Evolutionary conservation across 2,113 vertebrate genomes (phyloP).

Genomic region (Xenus cinereus): DNA sequence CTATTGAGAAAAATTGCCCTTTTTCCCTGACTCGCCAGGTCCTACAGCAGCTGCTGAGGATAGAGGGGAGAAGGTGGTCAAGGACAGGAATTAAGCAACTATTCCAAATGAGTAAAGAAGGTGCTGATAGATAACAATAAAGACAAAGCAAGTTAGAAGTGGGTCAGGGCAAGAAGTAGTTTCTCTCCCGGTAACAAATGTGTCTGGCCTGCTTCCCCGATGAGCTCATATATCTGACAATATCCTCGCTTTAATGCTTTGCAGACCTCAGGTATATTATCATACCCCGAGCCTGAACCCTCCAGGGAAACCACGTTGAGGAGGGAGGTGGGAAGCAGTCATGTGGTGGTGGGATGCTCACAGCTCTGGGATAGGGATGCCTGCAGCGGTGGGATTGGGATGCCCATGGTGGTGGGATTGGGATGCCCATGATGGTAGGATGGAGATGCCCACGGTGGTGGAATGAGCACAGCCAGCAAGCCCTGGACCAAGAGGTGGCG

Average conservation of each 20-base stretch:
- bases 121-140: constrained; percentile 69
- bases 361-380: not conserved
- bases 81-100: constrained; percentile 9
- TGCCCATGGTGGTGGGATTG: not conserved
- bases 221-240: constrained; percentile 75
- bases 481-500: constrained; percentile 59
- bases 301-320: constrained; percentile 51
- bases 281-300: constrained; percentile 70
- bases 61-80: not conserved
- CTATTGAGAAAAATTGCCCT: not conserved
- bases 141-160: constrained; percentile 26
- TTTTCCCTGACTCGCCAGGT: constrained; percentile 3
- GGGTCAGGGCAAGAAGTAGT: constrained; percentile 23
- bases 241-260: constrained; percentile 71
- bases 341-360: not conserved
- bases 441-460: too few species aligned
- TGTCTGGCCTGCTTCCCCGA: constrained; percentile 71
- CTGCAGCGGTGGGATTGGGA: fast-evolving
- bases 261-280: constrained; percentile 72
- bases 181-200: constrained; percentile 49
- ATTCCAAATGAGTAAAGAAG: constrained; percentile 20
- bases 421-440: too few species aligned
- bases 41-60: constrained; percentile 12
- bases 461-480: fast-evolving
- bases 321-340: constrained; percentile 38